Evolutionary conservation across 1,140 invertebrate species (phyloP).

Genomic region (Condylostylus longicornis): DNA sequence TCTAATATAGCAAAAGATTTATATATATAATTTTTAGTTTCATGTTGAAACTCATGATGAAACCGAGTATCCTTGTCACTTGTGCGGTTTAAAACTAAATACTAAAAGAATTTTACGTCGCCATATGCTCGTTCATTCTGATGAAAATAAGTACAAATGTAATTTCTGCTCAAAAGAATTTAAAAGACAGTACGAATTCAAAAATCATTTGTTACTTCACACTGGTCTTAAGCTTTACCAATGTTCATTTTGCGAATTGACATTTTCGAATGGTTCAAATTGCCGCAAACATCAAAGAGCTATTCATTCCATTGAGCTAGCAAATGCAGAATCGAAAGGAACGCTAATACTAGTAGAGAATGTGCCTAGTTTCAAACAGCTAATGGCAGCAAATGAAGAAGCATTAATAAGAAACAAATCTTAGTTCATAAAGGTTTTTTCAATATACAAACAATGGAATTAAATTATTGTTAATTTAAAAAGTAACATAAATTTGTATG

Average conservation of each 20-base stretch:
- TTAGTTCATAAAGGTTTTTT: too few species aligned
- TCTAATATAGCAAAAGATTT: too few species aligned
- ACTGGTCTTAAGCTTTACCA: constrained; percentile 13
- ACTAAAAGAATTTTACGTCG: neutral
- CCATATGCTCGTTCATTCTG: neutral
- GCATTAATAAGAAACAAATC: too few species aligned
- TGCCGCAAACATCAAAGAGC: constrained; percentile 13
- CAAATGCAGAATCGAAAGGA: too few species aligned
- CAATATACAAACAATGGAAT: too few species aligned
- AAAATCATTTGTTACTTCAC: constrained; percentile 15
- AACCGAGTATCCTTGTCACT: neutral
- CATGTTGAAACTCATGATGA: too few species aligned
- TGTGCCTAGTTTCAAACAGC: too few species aligned
- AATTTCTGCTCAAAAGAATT: neutral
- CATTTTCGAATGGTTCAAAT: constrained; percentile 14
- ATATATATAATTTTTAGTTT: too few species aligned
- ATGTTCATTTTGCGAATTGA: constrained; percentile 13
- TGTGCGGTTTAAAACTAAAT: neutral
- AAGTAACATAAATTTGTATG: too few species aligned
- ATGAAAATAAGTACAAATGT: constrained; percentile 3
- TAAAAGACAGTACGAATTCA: constrained; percentile 10
- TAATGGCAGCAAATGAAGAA: too few species aligned
- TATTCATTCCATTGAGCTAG: constrained; percentile 16
- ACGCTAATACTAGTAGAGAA: too few species aligned
- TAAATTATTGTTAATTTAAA: too few species aligned